Evolutionary conservation across 2,888 invertebrate species (phyloP), one percentile per base, ranked within the genome.

Genomic region (Zhuqinia jingwanae): DNA sequence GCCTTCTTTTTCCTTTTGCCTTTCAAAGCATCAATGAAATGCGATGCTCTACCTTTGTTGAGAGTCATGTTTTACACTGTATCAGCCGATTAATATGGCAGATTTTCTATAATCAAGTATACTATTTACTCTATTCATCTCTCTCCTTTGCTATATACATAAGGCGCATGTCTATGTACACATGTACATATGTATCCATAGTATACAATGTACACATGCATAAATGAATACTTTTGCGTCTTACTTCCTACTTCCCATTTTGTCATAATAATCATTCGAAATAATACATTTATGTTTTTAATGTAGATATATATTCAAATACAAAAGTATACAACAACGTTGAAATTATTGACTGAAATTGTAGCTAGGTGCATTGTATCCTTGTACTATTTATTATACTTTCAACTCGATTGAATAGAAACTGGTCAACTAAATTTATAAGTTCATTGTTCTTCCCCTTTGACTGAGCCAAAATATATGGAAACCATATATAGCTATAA

Each of bases 31-130:
- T 50, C 50, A 17, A n/a, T 73, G 73, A 27, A 50, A 50, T 73
- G 50, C 50, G 73, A 47, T 27, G n/a, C 73, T 8, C 6, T 58
- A 65, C 36, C 30, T 68, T 68, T 68, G 68, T 68, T 20, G 36
- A 0, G 65, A 36, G 15, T 36, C 65, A 30, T 63, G 63, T 27
- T 27, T 30, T 30, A 63, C 36, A 63, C 65, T 65, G 10, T 65
- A 42, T 65, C 20, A 36, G 17, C 20, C 68, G 3, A 68, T 10
- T 11, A 10, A 13, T 45, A 42, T 45, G 42, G 68, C 17, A 68
- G 45, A n/a, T 17, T 45, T 42, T 45, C 36, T 45, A 45, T 68
- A 63, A 36, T 1, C 22, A 50, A 15, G 5, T 53, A 15, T 15
- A 15, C 17, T 53, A 53, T 53, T 17, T 53, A 17, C 5, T 3